Base-by-base conservation (phyloP, 2,797 vertebrate species). In the Taeniopygia guttata region DNA sequence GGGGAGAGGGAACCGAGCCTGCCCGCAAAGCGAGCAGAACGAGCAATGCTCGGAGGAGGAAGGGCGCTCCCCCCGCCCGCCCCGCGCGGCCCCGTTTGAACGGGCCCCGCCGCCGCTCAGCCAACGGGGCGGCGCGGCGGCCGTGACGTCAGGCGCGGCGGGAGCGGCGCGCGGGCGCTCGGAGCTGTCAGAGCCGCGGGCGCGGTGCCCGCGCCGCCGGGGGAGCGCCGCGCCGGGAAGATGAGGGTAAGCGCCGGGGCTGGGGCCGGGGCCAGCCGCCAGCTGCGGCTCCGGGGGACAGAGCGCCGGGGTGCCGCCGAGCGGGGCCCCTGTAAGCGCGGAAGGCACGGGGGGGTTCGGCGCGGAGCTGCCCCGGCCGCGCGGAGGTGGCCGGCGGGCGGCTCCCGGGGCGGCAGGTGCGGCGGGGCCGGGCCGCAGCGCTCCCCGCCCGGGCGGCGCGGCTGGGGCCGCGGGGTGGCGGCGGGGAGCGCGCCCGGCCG, bases 211-310 rank as follows among this genome's bases (percentile, higher is more conserved):
- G 54, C 22, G 22, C 46, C n/a, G 54, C 54, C 54, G n/a, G 54
- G 46, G 21, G 19, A 34, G 55, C 55, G 55, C 89, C 80, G 26
- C 85, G 48, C 93, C 83, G 84, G 92, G 87, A 94, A 91, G 54
- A 97, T 97, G 96, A 95, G 96, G 96, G 96, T 97, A 90, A 95
- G 95, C 16, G 19, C 66, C 3, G 4, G 4, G 20, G 32, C 51
- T 23, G 38, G 38, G 38, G 34, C 43, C 30, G 43, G 45, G 8
- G 18, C 62, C 4, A n/a, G n/a, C 38, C 30, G 52, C 21, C 42
- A 13, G 30, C 62, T 10, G 56, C 62, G 40, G 7, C 67, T 23
- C 7, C 25, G 32, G 22, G 27, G 36, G 5, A 14, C 72, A 11
- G 30, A 52, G 67, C 43, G n/a, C 43, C 38, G 3, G 23, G 43